A percentile compares a stretch with the other conserved stretches of the same genome.
These are phyloP conservation scores for Leucophenga varia DNA, from an alignment of 1,140 invertebrate species.

Conservation along the genomic window DNA sequence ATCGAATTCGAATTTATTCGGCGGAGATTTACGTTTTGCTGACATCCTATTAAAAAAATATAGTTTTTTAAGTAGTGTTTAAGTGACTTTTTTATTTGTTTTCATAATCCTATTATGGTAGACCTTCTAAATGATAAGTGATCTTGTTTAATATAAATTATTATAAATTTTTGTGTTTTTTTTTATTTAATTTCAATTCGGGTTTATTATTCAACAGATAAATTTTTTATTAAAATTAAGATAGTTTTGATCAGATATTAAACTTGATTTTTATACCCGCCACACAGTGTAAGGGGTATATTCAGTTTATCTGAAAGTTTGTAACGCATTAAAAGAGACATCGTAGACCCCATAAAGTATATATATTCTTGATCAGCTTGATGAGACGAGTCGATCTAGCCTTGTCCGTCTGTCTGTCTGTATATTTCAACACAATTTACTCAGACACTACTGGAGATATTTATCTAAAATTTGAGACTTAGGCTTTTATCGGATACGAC, in stretches of 20 bases:
- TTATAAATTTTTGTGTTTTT: background rate
- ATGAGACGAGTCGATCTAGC: no score
- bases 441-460: no score
- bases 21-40: slow-evolving; percentile 27
- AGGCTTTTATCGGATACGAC: background rate
- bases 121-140: background rate
- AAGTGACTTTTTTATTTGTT: background rate
- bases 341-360: no score
- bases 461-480: background rate
- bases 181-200: background rate
- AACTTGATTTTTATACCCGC: no score
- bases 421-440: no score
- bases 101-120: background rate
- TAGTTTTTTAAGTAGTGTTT: background rate
- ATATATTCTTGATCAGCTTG: no score
- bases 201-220: background rate
- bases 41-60: slow-evolving; percentile 18
- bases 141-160: background rate
- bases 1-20: slow-evolving; percentile 23
- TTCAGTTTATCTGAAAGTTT: no score
- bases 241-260: no score
- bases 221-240: background rate
- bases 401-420: no score
- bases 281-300: no score
- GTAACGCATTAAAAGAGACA: no score